Evolutionary conservation across 2,888 invertebrate genomes (phyloP).

Genomic region (Papilio gigon): DNA sequence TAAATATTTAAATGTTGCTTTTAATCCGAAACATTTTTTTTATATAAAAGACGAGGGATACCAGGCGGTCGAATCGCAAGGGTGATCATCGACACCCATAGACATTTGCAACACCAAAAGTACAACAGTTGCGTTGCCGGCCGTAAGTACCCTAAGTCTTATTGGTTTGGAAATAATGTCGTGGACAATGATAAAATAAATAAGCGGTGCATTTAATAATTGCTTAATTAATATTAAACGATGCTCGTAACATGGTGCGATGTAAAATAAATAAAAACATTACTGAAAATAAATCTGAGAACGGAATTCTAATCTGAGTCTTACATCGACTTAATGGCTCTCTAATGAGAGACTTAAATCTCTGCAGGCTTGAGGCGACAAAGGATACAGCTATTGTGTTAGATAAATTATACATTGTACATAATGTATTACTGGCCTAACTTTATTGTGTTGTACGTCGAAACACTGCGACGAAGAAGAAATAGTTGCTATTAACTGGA

Average conservation of each 20-base stretch:
- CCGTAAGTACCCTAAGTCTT: too few relatives aligned
- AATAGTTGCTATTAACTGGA: too few relatives aligned
- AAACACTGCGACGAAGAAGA: not conserved
- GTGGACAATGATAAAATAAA: not conserved
- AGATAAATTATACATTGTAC: slow-evolving; percentile 1
- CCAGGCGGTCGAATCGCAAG: too few relatives aligned
- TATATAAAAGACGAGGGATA: too few relatives aligned
- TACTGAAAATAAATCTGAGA: slow-evolving; percentile 28
- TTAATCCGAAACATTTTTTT: too few relatives aligned
- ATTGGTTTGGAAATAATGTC: too few relatives aligned
- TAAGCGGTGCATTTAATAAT: not conserved
- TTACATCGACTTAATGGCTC: slow-evolving; percentile 32
- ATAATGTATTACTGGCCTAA: slow-evolving; percentile 1
- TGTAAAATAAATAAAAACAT: slow-evolving; percentile 31
- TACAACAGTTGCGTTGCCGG: too few relatives aligned
- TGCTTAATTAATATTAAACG: slow-evolving; percentile 11
- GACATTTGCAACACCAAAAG: too few relatives aligned
- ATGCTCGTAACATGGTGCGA: slow-evolving; percentile 10
- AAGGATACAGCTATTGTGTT: slow-evolving; percentile 11
- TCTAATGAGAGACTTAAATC: slow-evolving; percentile 31
- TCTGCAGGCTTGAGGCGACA: slow-evolving; percentile 25
- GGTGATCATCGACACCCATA: too few relatives aligned
- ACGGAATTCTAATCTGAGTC: slow-evolving; percentile 24
- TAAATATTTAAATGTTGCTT: too few relatives aligned
- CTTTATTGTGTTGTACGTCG: not conserved